A percentile compares a stretch with the other conserved stretches of the same genome.
These are phyloP conservation scores for Heliconius sara DNA, from an alignment of 2,888 invertebrate genomes.

Conservation along the genomic window DNA sequence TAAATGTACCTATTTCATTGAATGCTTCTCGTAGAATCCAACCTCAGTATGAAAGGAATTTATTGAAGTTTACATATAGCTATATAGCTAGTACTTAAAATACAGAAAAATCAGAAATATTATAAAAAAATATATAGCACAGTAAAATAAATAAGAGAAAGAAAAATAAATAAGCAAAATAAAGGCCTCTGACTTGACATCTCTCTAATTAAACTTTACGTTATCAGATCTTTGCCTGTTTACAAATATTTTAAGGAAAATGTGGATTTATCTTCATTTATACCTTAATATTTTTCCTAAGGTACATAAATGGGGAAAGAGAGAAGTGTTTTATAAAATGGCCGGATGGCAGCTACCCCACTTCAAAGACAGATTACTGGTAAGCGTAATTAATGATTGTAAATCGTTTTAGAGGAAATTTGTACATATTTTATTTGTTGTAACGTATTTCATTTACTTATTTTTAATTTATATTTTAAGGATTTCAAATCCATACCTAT, in stretches of 20 bases:
- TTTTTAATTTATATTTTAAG: background rate
- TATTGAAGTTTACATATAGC: too few species aligned
- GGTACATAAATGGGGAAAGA: constrained; percentile 79
- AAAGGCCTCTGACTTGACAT: background rate
- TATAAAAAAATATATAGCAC: too few species aligned
- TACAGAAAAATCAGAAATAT: too few species aligned
- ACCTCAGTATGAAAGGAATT: too few species aligned
- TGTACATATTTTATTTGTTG: background rate
- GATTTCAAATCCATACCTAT: too few species aligned
- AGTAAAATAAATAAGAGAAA: background rate
- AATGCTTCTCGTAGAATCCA: too few species aligned
- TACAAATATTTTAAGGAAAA: constrained; percentile 13
- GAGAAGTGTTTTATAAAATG: constrained; percentile 85
- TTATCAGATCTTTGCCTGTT: background rate
- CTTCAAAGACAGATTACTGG: constrained; percentile 85
- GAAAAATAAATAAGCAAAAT: background rate
- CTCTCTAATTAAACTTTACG: constrained; percentile 13
- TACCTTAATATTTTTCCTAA: constrained; percentile 50
- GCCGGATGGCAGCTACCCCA: constrained; percentile 85
- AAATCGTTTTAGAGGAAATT: background rate
- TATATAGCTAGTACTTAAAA: too few species aligned
- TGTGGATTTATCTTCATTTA: constrained; percentile 11
- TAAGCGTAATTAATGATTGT: constrained; percentile 61
- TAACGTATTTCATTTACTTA: too few species aligned
- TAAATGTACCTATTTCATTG: too few species aligned